Conservation (phyloP, 2,113 vertebrate genomes). For the Sarotherodon lohbergeri region DNA sequence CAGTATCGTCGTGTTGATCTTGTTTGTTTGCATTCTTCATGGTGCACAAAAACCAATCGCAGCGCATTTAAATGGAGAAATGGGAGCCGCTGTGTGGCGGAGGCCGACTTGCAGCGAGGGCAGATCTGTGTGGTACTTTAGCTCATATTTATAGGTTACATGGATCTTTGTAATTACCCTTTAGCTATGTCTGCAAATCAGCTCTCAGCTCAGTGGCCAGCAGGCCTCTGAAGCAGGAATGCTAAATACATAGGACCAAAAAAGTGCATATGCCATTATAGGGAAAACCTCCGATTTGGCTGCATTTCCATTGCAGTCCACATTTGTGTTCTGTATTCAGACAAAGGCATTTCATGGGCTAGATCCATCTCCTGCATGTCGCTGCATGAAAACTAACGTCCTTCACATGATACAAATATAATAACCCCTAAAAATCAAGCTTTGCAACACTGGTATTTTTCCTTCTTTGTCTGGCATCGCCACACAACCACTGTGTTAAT, state of each 20-base stretch:
- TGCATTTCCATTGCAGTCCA: constrained; percentile 16
- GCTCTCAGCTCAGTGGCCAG: constrained; percentile 29
- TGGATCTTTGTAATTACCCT: constrained; percentile 69
- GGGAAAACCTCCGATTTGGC: constrained; percentile 46
- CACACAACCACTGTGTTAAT: not conserved
- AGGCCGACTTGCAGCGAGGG: not conserved
- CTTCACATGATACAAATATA: not conserved
- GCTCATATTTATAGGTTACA: constrained; percentile 67
- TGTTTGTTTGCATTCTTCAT: not conserved
- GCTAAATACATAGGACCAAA: constrained; percentile 64
- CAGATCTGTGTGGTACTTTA: constrained; percentile 14
- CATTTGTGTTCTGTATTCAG: constrained; percentile 8
- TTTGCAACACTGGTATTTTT: not conserved
- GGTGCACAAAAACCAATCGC: not conserved
- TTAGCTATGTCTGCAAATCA: constrained; percentile 49
- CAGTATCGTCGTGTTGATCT: not conserved
- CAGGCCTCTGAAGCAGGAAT: constrained; percentile 51
- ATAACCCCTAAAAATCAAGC: not conserved
- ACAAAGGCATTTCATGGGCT: not conserved
- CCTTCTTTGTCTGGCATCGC: not conserved
- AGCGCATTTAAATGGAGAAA: not conserved
- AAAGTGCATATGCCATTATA: constrained; percentile 47
- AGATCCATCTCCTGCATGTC: not conserved
- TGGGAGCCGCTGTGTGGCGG: not conserved
- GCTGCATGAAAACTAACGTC: not conserved